phyloP scores from a whole-genome alignment of 2,113 vertebrate species.

The Chloebia gouldiae region DNA sequence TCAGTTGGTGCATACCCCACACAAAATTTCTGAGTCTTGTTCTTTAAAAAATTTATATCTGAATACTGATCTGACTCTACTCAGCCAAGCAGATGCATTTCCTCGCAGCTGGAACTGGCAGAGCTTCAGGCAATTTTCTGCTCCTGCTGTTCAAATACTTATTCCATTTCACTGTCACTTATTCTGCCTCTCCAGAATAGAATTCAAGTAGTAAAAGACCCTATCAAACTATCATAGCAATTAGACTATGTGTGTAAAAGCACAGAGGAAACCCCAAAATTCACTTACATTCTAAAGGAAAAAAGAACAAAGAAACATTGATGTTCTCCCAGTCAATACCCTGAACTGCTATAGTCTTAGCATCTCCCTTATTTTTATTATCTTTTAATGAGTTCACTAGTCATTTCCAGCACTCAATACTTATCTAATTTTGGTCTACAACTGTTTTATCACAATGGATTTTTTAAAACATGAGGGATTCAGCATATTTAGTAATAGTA shows the following conservation, averaged over 20 bases:
- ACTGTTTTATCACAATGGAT: background rate
- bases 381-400: background rate
- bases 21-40: background rate
- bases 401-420: constrained; percentile 25
- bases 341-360: background rate
- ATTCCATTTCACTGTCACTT: background rate
- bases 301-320: background rate
- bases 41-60: background rate
- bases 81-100: background rate
- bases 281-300: background rate
- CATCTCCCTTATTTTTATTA: background rate
- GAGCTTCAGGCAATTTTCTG: background rate
- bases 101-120: background rate
- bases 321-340: background rate
- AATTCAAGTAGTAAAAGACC: background rate
- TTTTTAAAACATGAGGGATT: background rate
- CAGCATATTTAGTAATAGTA: background rate
- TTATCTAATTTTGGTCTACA: background rate
- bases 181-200: background rate
- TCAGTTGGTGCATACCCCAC: background rate
- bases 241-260: background rate
- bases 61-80: background rate
- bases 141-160: background rate
- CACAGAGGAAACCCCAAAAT: background rate
- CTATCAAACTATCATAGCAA: background rate